phyloP scores from a whole-genome alignment of 1,140 invertebrate species.

The Condylostylus longicornis region DNA sequence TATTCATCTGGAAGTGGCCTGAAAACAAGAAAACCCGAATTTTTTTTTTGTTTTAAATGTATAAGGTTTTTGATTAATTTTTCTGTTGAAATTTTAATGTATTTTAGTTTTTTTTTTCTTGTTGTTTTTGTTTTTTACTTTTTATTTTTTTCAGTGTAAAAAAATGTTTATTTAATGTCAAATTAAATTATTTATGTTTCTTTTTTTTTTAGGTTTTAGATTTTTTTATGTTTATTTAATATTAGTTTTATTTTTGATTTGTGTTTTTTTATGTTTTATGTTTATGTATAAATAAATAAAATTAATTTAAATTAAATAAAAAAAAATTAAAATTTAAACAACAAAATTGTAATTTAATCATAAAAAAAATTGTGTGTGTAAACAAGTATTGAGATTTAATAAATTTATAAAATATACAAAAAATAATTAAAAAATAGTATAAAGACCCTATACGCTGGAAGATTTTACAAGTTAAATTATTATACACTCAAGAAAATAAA shows the following conservation, averaged over 20 bases:
- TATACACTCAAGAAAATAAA: too few species aligned
- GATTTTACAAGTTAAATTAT: too few species aligned
- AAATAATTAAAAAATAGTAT: too few species aligned
- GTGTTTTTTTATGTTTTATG: not conserved
- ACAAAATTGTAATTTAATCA: too few species aligned
- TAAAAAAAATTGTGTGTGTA: too few species aligned
- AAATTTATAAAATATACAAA: too few species aligned
- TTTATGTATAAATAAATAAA: not conserved
- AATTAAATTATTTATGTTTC: too few species aligned
- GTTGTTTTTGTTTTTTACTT: slow-evolving; percentile 7
- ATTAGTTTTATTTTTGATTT: not conserved
- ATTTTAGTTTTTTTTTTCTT: slow-evolving; percentile 15
- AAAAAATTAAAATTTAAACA: not conserved
- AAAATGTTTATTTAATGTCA: too few species aligned
- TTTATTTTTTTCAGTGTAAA: not conserved
- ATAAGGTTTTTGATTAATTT: slow-evolving; percentile 5
- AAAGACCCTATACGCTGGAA: too few species aligned
- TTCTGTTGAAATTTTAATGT: slow-evolving; percentile 30
- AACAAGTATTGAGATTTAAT: too few species aligned
- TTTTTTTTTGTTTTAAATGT: not conserved
- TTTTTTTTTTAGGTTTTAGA: too few species aligned
- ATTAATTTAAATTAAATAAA: not conserved
- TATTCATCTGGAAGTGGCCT: slow-evolving; percentile 57
- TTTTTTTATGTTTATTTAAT: too few species aligned
- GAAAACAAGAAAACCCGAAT: slow-evolving; percentile 51